Conservation (phyloP, 2,888 invertebrate species). For the Melanophora roralis region DNA sequence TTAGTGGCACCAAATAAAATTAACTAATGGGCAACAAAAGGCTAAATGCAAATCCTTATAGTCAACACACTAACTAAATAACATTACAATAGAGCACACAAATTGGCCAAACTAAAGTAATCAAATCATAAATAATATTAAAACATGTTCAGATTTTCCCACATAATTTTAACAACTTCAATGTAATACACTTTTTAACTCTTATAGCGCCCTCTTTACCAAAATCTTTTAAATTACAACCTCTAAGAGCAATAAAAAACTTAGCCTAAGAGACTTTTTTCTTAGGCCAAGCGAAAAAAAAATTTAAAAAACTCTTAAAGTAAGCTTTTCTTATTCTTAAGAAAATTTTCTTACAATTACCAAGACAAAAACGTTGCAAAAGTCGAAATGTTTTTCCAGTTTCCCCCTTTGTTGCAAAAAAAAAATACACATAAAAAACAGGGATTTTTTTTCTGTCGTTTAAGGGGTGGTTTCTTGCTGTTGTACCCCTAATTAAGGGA, state of each 20-base stretch:
- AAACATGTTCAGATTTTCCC: too few species aligned
- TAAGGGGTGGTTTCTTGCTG: slow-evolving; percentile 46
- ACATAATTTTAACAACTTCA: too few species aligned
- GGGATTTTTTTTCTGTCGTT: slow-evolving; percentile 51
- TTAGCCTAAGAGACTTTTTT: slow-evolving; percentile 12
- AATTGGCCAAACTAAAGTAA: too few species aligned
- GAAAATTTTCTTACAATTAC: slow-evolving; percentile 47
- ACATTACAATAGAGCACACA: too few species aligned
- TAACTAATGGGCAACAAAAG: not conserved
- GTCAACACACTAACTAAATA: too few species aligned
- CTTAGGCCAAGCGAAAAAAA: not conserved
- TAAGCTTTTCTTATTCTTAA: slow-evolving; percentile 51
- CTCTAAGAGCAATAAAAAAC: slow-evolving; percentile 39
- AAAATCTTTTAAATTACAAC: not conserved
- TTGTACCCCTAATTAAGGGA: slow-evolving; percentile 29
- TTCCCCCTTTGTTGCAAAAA: not conserved
- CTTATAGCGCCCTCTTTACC: slow-evolving; percentile 43
- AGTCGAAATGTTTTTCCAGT: slow-evolving; percentile 18
- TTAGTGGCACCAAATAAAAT: slow-evolving; percentile 52
- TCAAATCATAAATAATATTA: too few species aligned
- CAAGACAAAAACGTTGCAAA: not conserved
- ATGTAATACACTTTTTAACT: not conserved
- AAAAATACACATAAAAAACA: slow-evolving; percentile 34
- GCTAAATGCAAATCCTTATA: not conserved
- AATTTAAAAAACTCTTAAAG: slow-evolving; percentile 5